These are phyloP conservation scores for Tenualosa ilisha DNA, from an alignment of 2,797 vertebrate genomes.

Conservation along the genomic window DNA sequence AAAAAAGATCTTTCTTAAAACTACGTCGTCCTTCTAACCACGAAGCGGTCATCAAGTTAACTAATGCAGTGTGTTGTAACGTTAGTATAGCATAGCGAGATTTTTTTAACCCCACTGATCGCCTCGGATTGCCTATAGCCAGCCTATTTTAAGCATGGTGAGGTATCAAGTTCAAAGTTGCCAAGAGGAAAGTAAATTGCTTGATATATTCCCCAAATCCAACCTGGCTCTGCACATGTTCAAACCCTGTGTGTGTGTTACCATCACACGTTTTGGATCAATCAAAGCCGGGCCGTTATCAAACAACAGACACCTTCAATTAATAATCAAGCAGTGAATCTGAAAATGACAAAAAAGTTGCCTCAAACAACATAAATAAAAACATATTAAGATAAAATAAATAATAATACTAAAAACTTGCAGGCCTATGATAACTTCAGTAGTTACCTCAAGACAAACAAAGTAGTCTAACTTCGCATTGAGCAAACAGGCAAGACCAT, in stretches of 20 bases:
- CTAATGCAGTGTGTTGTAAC: not conserved
- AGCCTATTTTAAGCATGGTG: slow-evolving; percentile 8
- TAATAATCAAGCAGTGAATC: not conserved
- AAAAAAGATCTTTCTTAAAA: not conserved
- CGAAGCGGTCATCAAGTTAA: not conserved
- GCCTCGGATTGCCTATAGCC: not conserved
- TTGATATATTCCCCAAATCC: not conserved
- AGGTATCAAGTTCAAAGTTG: slow-evolving; percentile 5
- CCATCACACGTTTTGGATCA: not conserved
- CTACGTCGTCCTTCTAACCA: not conserved
- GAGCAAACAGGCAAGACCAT: no score
- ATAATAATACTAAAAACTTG: no score
- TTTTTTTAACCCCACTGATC: not conserved
- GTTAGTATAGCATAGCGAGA: not conserved
- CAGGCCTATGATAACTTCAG: no score
- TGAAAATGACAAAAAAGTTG: not conserved
- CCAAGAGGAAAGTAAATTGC: not conserved
- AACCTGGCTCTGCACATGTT: not conserved
- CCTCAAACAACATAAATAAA: not conserved
- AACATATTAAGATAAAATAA: no score
- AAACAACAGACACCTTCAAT: not conserved
- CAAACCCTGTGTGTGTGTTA: not conserved
- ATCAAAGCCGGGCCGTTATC: not conserved
- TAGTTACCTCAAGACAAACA: no score
- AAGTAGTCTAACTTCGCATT: no score